A percentile compares a stretch with the other conserved stretches of the same genome.
These are phyloP conservation scores for Pitta sordida DNA, from an alignment of 2,113 vertebrate species.

Conservation along the genomic window DNA sequence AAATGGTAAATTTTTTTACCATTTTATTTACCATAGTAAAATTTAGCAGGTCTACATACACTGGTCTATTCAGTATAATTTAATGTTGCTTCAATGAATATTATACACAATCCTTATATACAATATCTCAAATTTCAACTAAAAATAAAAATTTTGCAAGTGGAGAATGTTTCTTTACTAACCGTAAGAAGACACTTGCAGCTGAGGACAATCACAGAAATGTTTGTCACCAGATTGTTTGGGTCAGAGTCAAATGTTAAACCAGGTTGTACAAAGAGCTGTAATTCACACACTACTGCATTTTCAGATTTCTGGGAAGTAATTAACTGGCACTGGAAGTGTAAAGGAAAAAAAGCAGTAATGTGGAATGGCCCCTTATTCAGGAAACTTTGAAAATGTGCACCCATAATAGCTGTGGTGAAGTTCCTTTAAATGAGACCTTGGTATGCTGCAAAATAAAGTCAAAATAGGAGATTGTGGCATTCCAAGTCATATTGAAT, in stretches of 20 bases:
- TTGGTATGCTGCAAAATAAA: constrained; percentile 46
- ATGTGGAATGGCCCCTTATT: constrained; percentile 15
- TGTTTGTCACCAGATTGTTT: neutral
- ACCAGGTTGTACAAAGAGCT: neutral
- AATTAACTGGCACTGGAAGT: constrained; percentile 14
- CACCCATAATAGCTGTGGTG: constrained; percentile 38
- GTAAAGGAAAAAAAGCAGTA: constrained; percentile 27
- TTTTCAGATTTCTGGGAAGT: constrained; percentile 35
- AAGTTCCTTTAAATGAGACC: constrained; percentile 50
- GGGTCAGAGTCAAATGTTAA: neutral
- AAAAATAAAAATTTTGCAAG: neutral
- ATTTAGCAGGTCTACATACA: neutral
- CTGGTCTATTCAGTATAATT: neutral
- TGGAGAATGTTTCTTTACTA: neutral
- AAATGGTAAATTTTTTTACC: neutral
- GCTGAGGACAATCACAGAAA: neutral
- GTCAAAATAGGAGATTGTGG: constrained; percentile 41
- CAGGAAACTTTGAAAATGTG: constrained; percentile 58
- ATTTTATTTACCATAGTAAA: neutral
- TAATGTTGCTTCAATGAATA: neutral
- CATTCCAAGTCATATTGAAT: constrained; percentile 54
- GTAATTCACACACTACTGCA: neutral
- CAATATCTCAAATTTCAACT: neutral
- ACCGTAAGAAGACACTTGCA: neutral
- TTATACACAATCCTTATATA: neutral